Percentiles rank a stretch among this genome's conserved stretches.
These are phyloP conservation scores for Oxystoma pomonae DNA, from an alignment of 2,888 invertebrate genomes.

Conservation along the genomic window DNA sequence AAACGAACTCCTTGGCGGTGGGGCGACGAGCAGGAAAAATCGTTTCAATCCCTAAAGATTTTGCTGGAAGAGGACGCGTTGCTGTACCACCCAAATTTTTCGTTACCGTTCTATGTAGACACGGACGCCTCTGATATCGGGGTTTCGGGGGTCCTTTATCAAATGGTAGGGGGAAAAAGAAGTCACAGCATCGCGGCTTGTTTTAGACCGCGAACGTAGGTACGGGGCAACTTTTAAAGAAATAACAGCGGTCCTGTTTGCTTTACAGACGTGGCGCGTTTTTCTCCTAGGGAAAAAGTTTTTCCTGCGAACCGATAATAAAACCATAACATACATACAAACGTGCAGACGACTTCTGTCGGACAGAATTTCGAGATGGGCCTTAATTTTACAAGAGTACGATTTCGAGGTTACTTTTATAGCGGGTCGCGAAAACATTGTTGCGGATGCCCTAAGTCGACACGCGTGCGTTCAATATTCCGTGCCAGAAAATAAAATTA, in stretches of 20 bases:
- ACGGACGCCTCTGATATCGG: slow-evolving; percentile 11
- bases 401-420: background rate
- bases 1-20: slow-evolving; percentile 9
- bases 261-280: background rate
- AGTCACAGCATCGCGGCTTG: background rate
- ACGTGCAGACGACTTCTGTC: background rate
- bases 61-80: background rate
- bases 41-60: slow-evolving; percentile 4
- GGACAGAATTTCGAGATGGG: background rate
- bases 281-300: background rate
- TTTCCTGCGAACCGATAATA: background rate
- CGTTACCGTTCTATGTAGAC: slow-evolving; percentile 10
- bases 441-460: slow-evolving; percentile 7
- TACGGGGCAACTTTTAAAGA: background rate
- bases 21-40: background rate
- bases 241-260: background rate
- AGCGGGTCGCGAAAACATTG: background rate
- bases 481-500: slow-evolving; percentile 3
- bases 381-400: background rate
- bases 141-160: slow-evolving; percentile 1
- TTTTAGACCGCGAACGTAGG: background rate
- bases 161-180: background rate
- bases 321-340: background rate
- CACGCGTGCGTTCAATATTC: slow-evolving; percentile 7
- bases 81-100: slow-evolving; percentile 8